Evolutionary conservation across 2,797 vertebrate genomes (phyloP).

Genomic region (Psittacula echo): DNA sequence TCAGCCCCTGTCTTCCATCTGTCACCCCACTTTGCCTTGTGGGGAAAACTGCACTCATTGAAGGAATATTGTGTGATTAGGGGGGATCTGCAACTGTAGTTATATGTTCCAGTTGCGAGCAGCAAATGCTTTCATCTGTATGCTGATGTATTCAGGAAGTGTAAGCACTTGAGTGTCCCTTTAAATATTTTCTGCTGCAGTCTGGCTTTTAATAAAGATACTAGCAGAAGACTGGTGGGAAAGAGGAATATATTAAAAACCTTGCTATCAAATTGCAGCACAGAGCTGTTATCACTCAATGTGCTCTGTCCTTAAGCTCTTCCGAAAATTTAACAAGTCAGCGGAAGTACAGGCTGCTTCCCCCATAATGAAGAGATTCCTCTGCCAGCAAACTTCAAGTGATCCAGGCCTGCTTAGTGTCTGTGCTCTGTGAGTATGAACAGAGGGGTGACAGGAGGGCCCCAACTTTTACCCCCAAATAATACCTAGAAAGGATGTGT

Average conservation of each 20-base stretch:
- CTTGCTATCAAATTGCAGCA: background rate
- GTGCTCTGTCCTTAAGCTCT: background rate
- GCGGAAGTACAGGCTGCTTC: background rate
- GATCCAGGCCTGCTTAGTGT: constrained; percentile 1
- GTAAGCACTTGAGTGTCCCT: constrained; percentile 28
- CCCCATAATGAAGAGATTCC: constrained; percentile 15
- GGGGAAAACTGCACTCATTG: background rate
- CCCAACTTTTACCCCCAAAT: background rate
- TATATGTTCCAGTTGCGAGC: background rate
- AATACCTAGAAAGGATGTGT: background rate
- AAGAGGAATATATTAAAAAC: constrained; percentile 27
- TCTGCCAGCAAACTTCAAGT: constrained; percentile 21
- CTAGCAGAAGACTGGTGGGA: constrained; percentile 15
- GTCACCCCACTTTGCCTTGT: background rate
- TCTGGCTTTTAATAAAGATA: constrained; percentile 42
- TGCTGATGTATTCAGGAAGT: constrained; percentile 24
- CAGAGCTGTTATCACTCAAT: background rate
- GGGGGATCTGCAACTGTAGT: background rate
- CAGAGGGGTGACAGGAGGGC: background rate
- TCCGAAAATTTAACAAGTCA: constrained; percentile 8
- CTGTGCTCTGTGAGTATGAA: constrained; percentile 41
- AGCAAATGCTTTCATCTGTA: background rate
- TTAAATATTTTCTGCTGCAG: constrained; percentile 58
- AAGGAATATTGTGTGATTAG: background rate
- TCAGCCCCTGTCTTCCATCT: background rate